Evolutionary conservation across 1,140 invertebrate species (phyloP), one percentile per base, ranked within the genome.

Genomic region (Drosophila littoralis): DNA sequence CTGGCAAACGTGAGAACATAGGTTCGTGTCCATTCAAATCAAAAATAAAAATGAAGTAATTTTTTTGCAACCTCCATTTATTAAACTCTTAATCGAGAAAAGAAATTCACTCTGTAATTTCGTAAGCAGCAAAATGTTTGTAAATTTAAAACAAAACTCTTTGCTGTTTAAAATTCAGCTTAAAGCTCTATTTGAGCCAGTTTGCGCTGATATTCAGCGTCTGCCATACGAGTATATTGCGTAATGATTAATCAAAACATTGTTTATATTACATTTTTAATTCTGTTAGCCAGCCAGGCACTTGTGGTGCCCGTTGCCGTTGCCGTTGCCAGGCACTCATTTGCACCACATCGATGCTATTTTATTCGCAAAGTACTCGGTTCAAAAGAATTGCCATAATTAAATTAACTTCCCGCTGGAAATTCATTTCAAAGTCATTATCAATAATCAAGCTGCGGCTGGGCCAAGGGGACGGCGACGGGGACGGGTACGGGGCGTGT

Each of bases 391-490:
- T 86, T 76, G 77, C 65, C 69, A 77, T 88, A 83, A 86, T 86
- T 86, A 89, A 86, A 86, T 88, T 88, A 88, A 89, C 68, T 86
- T 88, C 67, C 64, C 77, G 61, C 72, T 79, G 79, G 70, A 86
- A 86, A 88, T 88, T 77, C 83, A 86, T 88, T 83, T 67, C 76
- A 83, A 86, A 86, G 79, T 86, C 82, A 86, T 88, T 86, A 86
- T 88, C 83, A 86, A 86, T 86, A 86, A 86, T 88, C 83, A 82
- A 86, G 71, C 57, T 28, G 45, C 15, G 45, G 63, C 55, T 2
- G 28, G 17, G 61, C 17, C 13, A 64, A 12, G 28, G 15, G 36
- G 7, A 28, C 2, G 28, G 36, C 2, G 35, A 13, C n/a, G 28
- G 36, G 32, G 51, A 12, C 6, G 28, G 36, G 32, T 42, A 12